Conservation (phyloP, 2,113 vertebrate genomes). For the Dunckerocampus dactyliophorus region DNA sequence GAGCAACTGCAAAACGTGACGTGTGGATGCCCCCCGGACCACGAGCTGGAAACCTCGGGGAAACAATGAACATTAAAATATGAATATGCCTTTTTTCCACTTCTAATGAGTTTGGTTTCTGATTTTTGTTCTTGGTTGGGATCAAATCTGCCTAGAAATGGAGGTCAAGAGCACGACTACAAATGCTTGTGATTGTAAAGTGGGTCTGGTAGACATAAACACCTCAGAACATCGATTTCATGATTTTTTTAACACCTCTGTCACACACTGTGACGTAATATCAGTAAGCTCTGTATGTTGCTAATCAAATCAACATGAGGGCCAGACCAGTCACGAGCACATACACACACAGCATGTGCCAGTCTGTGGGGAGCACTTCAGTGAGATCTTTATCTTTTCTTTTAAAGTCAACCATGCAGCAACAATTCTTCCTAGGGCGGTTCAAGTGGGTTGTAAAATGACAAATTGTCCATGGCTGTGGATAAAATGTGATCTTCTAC, state of each 20-base stretch:
- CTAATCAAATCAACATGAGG: constrained; percentile 43
- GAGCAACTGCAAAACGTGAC: too few species aligned
- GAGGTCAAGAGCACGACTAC: not conserved
- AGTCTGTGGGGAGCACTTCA: constrained; percentile 40
- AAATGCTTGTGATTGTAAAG: not conserved
- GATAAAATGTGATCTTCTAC: not conserved
- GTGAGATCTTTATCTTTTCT: constrained; percentile 48
- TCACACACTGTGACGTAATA: constrained; percentile 19
- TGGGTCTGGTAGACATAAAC: constrained; percentile 1
- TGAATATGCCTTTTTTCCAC: not conserved
- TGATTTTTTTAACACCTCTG: constrained; percentile 14
- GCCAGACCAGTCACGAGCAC: constrained; percentile 15
- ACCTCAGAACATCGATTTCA: constrained; percentile 2
- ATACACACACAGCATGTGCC: constrained; percentile 15
- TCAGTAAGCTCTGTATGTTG: constrained; percentile 23
- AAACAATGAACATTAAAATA: too few species aligned
- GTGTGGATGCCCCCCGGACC: too few species aligned
- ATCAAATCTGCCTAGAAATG: not conserved
- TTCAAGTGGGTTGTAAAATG: constrained; percentile 5
- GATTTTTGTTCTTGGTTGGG: not conserved
- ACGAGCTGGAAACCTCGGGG: too few species aligned
- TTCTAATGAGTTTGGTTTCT: too few species aligned
- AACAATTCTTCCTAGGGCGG: constrained; percentile 55
- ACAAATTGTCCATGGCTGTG: not conserved
- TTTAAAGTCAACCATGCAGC: constrained; percentile 34